phyloP scores from a whole-genome alignment of 2,113 vertebrate genomes.

The Pardalotus punctatus region DNA sequence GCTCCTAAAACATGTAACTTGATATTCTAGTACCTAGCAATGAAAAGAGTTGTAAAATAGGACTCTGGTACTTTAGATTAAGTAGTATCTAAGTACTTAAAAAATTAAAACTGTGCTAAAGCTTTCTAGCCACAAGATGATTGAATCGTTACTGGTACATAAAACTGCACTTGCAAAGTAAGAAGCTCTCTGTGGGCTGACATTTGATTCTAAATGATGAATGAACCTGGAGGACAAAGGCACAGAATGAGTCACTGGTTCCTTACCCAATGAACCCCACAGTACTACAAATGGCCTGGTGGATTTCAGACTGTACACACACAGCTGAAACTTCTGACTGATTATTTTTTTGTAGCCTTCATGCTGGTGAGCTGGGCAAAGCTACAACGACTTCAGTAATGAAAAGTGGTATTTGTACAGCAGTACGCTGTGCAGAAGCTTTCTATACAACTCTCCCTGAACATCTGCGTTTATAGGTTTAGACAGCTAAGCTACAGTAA shows the following conservation, averaged over 20 bases:
- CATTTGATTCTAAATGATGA: neutral
- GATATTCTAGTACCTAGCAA: neutral
- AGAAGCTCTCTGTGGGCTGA: neutral
- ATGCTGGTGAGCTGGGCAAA: neutral
- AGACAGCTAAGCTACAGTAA: neutral
- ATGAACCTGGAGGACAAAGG: neutral
- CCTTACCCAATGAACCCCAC: neutral
- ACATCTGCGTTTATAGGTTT: neutral
- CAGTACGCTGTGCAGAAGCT: neutral
- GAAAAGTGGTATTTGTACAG: neutral
- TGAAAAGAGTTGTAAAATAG: neutral
- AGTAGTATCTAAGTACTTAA: neutral
- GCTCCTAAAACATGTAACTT: neutral
- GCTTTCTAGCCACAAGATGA: neutral
- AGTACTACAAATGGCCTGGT: neutral
- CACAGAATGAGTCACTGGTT: neutral
- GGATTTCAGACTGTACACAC: neutral
- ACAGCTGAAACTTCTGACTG: neutral
- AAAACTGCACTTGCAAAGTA: neutral
- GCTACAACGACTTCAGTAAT: neutral
- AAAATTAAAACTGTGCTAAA: neutral
- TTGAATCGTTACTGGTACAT: neutral
- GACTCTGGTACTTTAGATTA: neutral
- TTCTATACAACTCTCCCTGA: neutral
- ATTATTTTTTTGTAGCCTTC: neutral